Percentiles rank a stretch among this genome's conserved stretches.
Conservation (phyloP, 1,140 invertebrate genomes). For the Reticulitermes speratus region DNA sequence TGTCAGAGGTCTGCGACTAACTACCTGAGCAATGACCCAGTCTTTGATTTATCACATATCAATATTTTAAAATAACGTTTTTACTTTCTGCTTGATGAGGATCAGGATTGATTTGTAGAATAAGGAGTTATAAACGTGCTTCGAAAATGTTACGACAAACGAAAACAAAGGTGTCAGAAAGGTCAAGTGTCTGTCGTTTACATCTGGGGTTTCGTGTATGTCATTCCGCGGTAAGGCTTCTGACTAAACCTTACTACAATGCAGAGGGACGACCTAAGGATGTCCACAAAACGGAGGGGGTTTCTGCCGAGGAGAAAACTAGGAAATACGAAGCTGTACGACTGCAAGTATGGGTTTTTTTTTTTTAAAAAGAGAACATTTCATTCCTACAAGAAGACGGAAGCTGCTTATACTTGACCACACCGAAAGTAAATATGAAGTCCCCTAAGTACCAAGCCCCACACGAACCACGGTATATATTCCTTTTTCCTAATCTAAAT, state of each 20-base stretch:
- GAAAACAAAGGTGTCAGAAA: not conserved
- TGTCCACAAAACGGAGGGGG: not conserved
- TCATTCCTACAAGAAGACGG: not conserved
- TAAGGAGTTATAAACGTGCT: too few relatives aligned
- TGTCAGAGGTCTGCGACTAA: too few relatives aligned
- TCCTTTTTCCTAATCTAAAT: slow-evolving; percentile 5
- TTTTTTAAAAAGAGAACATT: not conserved
- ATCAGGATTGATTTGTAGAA: too few relatives aligned
- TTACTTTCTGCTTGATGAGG: too few relatives aligned
- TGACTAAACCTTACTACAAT: not conserved
- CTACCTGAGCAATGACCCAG: too few relatives aligned
- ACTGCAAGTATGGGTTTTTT: not conserved
- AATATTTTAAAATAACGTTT: too few relatives aligned
- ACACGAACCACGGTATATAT: not conserved
- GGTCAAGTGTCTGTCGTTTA: slow-evolving; percentile 7
- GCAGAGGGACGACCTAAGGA: not conserved
- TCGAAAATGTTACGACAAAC: not conserved
- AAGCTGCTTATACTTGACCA: not conserved
- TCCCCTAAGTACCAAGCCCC: not conserved
- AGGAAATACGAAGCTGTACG: not conserved
- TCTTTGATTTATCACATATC: too few relatives aligned
- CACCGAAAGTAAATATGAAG: not conserved
- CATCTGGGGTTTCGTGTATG: not conserved
- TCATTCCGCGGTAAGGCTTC: not conserved
- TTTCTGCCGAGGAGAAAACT: not conserved